phyloP scores from a whole-genome alignment of 2,113 vertebrate genomes.

The Rostratula benghalensis region DNA sequence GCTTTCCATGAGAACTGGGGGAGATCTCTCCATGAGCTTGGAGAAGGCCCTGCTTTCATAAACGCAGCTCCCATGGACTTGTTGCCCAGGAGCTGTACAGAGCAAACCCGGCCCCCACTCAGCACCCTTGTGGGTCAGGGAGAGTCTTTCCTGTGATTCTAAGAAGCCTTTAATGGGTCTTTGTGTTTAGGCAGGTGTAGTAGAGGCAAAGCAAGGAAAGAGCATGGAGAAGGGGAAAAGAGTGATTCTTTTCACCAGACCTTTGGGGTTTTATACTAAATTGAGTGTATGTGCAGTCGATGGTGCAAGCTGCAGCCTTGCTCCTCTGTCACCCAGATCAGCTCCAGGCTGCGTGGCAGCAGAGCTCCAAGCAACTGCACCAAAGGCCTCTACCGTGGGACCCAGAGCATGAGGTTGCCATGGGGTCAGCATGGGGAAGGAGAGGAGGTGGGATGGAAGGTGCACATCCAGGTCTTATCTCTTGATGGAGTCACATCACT shows the following conservation, averaged over 20 bases:
- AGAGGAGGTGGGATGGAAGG: not conserved
- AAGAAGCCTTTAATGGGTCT: not conserved
- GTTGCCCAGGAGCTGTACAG: not conserved
- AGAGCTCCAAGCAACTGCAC: not conserved
- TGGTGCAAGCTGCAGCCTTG: not conserved
- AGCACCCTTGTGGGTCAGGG: not conserved
- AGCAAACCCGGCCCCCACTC: not conserved
- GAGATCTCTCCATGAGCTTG: too few relatives aligned
- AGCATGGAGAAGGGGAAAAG: not conserved
- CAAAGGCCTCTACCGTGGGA: fast-evolving
- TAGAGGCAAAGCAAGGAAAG: not conserved
- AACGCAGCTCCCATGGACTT: not conserved
- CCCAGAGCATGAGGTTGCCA: too few relatives aligned
- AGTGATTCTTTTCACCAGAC: not conserved
- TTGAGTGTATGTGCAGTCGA: fast-evolving
- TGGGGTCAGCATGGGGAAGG: not conserved
- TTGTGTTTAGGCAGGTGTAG: not conserved
- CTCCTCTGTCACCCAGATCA: not conserved
- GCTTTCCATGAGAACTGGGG: not conserved
- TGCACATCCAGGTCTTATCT: not conserved
- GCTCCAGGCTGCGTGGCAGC: not conserved
- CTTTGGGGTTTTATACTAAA: not conserved
- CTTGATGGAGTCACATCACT: not conserved
- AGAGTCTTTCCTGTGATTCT: not conserved
- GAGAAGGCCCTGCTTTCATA: not conserved